Evolutionary conservation across 2,113 vertebrate genomes (phyloP).

Genomic region (Sitta europaea): DNA sequence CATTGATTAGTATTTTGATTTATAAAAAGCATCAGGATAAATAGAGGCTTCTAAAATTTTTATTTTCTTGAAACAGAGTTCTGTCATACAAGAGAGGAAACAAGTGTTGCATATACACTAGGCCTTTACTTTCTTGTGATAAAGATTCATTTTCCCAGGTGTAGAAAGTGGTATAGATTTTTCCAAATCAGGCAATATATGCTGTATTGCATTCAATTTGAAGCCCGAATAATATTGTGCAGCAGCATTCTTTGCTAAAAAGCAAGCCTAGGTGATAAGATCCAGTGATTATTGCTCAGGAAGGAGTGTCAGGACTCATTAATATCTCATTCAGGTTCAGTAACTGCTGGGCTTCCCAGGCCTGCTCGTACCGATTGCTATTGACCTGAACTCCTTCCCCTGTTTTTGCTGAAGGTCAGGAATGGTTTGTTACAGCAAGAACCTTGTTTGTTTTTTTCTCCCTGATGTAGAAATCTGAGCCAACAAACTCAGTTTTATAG

Average conservation of each 20-base stretch:
- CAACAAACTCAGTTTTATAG: background rate
- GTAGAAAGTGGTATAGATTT: background rate
- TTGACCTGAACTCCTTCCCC: background rate
- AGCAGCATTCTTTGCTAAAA: background rate
- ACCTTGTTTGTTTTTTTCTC: background rate
- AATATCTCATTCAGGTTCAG: background rate
- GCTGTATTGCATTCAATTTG: background rate
- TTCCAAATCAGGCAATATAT: background rate
- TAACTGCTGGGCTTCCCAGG: background rate
- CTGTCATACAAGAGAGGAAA: background rate
- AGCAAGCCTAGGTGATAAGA: background rate
- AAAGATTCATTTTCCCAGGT: background rate
- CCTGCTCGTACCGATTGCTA: background rate
- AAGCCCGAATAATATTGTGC: background rate
- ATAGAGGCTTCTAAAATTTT: background rate
- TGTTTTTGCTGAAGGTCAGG: background rate
- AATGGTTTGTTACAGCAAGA: background rate
- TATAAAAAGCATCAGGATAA: background rate
- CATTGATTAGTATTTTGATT: background rate
- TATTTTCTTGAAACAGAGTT: background rate
- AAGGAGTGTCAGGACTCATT: background rate
- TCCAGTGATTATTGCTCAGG: background rate
- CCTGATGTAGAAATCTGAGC: background rate
- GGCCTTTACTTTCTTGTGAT: background rate
- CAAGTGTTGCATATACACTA: background rate